phyloP scores from a whole-genome alignment of 2,888 invertebrate genomes.

The Melitaea athalia region DNA sequence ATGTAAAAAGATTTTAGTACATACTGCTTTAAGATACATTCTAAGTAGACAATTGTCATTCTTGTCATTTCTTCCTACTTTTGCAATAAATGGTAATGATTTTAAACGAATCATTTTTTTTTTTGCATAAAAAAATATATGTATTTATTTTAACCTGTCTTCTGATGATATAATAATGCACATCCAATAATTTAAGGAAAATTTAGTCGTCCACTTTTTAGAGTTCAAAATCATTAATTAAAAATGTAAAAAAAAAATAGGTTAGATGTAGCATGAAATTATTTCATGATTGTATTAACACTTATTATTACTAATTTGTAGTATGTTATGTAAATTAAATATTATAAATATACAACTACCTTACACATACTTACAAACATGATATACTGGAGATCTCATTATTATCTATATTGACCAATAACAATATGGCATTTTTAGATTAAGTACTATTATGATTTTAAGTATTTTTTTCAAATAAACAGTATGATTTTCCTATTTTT shows the following conservation, averaged over 20 bases:
- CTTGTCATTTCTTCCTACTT: conserved; percentile 60
- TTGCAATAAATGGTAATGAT: conserved; percentile 64
- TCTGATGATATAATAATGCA: conserved; percentile 21
- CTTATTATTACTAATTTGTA: conserved; percentile 67
- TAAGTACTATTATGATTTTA: conserved; percentile 60
- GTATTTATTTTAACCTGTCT: not conserved
- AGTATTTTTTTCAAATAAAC: conserved; percentile 57
- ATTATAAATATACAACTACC: conserved; percentile 62
- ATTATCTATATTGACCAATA: conserved; percentile 70
- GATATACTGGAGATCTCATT: conserved; percentile 80
- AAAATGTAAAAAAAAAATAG: conserved; percentile 59
- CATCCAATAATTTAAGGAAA: conserved; percentile 17
- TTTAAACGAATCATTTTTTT: conserved; percentile 57
- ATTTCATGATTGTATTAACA: conserved; percentile 61
- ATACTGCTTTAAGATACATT: conserved; percentile 61
- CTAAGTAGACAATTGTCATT: conserved; percentile 45
- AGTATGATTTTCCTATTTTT: conserved; percentile 55
- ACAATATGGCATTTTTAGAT: conserved; percentile 81
- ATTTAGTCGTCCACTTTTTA: conserved; percentile 37
- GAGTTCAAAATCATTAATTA: conserved; percentile 52
- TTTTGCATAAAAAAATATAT: conserved; percentile 44
- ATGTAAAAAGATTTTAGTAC: conserved; percentile 51
- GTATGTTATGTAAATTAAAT: conserved; percentile 64
- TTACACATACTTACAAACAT: conserved; percentile 60
- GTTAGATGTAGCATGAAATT: conserved; percentile 71